Percentiles rank a stretch among this genome's conserved stretches.
Conservation (phyloP, 2,888 invertebrate genomes). For the Amphipoea lucens region DNA sequence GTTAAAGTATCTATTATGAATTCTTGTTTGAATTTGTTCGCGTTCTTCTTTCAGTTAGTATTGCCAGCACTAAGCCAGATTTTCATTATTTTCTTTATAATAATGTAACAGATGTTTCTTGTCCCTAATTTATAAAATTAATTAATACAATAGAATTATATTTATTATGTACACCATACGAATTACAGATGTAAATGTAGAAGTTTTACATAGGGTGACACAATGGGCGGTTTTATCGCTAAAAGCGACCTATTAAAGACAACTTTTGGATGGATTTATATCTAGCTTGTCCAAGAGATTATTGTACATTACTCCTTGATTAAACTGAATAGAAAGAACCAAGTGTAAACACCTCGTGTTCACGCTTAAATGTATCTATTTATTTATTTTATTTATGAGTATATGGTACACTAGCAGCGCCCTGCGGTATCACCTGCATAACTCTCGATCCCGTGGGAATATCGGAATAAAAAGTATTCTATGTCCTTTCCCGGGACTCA, state of each 20-base stretch:
- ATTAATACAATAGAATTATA: background rate
- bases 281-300: background rate
- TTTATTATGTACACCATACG: too few relatives aligned
- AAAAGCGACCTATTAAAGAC: too few relatives aligned
- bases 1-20: constrained; percentile 22
- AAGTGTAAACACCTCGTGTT: background rate
- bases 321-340: background rate
- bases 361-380: background rate
- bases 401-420: too few relatives aligned
- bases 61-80: background rate
- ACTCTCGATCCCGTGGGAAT: too few relatives aligned
- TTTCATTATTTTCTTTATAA: background rate
- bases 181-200: background rate
- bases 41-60: background rate
- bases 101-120: background rate
- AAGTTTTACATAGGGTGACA: background rate
- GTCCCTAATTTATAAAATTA: background rate
- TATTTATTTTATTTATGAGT: too few relatives aligned
- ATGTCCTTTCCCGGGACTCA: too few relatives aligned
- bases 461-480: too few relatives aligned
- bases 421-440: too few relatives aligned
- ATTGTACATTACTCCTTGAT: background rate
- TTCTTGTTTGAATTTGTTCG: constrained; percentile 8
- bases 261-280: background rate
- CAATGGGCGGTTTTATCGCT: background rate